Percentiles rank a stretch among this genome's conserved stretches.
These are phyloP conservation scores for Morinoia aosen DNA, from an alignment of 2,888 invertebrate species.

Conservation along the genomic window DNA sequence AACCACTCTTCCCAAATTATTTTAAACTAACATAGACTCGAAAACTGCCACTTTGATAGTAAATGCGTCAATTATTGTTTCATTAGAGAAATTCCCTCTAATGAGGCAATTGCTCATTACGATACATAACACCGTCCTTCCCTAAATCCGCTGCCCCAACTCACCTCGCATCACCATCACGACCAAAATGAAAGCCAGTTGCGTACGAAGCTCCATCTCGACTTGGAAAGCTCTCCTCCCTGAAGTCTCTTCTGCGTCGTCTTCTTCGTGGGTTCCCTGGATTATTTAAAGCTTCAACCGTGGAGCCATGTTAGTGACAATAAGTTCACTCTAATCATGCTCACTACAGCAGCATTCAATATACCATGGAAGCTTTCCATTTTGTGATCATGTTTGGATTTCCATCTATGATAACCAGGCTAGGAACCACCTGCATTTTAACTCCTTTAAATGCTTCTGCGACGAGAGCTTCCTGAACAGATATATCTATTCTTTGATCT, in stretches of 20 bases:
- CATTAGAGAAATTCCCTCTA: too few species aligned
- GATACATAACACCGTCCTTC: background rate
- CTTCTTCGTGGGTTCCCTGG: background rate
- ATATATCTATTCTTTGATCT: background rate
- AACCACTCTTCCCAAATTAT: too few species aligned
- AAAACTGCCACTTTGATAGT: too few species aligned
- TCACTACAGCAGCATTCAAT: background rate
- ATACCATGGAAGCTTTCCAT: background rate
- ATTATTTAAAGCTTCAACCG: background rate
- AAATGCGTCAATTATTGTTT: too few species aligned
- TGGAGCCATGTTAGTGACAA: background rate
- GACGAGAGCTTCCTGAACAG: background rate
- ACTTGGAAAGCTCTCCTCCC: background rate
- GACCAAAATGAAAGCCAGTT: background rate
- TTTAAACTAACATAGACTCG: too few species aligned
- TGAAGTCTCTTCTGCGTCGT: background rate
- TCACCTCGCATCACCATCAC: background rate
- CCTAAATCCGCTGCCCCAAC: background rate
- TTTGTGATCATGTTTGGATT: background rate
- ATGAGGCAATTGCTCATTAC: too few species aligned
- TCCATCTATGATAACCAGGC: background rate
- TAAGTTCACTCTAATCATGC: background rate
- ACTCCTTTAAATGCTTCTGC: background rate
- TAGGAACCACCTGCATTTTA: background rate
- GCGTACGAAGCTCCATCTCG: background rate